These are phyloP conservation scores for Tapirus indicus DNA, from an alignment of 2,797 vertebrate genomes.

Conservation along the genomic window DNA sequence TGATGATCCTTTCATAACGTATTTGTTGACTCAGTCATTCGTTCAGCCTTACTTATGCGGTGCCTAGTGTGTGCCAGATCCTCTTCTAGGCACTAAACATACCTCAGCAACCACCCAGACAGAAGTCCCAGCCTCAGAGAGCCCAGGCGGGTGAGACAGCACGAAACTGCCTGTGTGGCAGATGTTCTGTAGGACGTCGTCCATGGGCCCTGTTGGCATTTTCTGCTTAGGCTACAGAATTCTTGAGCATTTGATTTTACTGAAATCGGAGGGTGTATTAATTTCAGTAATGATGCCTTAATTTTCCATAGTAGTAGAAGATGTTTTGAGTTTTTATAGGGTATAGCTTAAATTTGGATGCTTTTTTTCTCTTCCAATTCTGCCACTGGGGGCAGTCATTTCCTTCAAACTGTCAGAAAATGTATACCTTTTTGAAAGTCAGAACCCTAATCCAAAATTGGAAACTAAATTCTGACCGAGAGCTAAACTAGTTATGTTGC, in stretches of 20 bases:
- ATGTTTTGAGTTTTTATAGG: background rate
- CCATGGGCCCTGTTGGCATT: background rate
- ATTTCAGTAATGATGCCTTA: background rate
- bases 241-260: background rate
- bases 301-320: background rate
- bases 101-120: background rate
- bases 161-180: background rate
- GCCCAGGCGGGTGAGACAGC: background rate
- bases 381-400: background rate
- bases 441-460: background rate
- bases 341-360: background rate
- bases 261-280: background rate
- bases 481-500: background rate
- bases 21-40: background rate
- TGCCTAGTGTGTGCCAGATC: too few relatives aligned
- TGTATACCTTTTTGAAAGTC: background rate
- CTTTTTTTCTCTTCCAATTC: background rate
- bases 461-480: background rate
- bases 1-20: background rate
- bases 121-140: background rate
- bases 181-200: background rate
- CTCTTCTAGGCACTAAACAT: background rate
- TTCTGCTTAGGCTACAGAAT: background rate
- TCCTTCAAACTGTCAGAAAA: background rate
- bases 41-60: background rate